Base-by-base conservation (phyloP, 2,797 vertebrate species). In the Nyctalus aviator region DNA sequence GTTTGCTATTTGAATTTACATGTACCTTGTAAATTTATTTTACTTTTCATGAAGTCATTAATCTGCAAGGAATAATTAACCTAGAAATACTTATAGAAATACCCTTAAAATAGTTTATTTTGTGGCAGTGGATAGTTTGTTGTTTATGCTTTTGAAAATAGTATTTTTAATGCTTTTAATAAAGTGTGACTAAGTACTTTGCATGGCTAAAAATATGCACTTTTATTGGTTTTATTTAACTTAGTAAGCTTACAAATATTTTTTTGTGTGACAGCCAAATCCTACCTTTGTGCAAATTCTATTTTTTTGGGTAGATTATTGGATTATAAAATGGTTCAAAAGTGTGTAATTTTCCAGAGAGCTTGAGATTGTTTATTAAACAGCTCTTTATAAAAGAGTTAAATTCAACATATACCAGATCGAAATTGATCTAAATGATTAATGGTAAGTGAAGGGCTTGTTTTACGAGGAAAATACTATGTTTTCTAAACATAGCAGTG, bases 401-500 rank as follows among this genome's bases (percentile, higher is more conserved):
- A 78, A 94, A 50, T 88, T 81, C 59, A 88, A 12, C 30, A 68
- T 73, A 50, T 66, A 17, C 25, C 50, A 32, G 48, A 50, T 94
- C 37, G 86, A 91, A 86, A 77, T 81, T 86, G 55, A 83, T 85
- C 44, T 89, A 72, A 86, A 66, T 84, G 72, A 59, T 78, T 71
- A 92, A 37, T 59, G 59, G n/a, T 82, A 94, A 76, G 85, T 90
- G 59, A 94, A 69, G 27, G 44, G 12, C 46, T 96, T 94, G 32
- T 72, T 96, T 78, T 59, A 85, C 94, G 88, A 93, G 92, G 48
- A 96, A 88, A 44, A 72, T 77, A 23, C n/a, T 93, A 94, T 90
- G 96, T 96, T 95, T 95, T 75, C 50, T 97, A 75, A 91, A 88
- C 76, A 12, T 62, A 95, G 27, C 50, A 84, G 41, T 91, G 86